Conservation (phyloP, 2,113 vertebrate genomes). For the Candoia aspera region DNA sequence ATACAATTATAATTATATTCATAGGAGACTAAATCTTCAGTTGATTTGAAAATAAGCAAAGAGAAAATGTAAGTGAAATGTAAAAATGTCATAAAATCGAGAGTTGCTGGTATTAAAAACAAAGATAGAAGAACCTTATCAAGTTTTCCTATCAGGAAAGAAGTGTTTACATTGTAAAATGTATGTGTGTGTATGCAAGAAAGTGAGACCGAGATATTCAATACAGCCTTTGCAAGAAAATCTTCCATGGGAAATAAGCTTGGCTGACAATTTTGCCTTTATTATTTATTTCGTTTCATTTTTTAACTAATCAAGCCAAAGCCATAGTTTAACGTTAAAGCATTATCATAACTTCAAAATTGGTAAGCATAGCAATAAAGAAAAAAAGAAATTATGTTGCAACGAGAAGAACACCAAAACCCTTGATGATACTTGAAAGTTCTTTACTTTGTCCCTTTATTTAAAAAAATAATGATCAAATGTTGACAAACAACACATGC, state of each 20-base stretch:
- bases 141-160: background rate
- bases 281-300: background rate
- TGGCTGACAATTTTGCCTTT: background rate
- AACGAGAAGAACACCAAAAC: background rate
- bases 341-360: background rate
- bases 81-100: constrained; percentile 13
- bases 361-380: background rate
- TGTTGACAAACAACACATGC: background rate
- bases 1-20: constrained; percentile 22
- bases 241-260: constrained; percentile 7
- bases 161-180: constrained; percentile 7
- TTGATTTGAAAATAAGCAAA: constrained; percentile 5
- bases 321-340: background rate
- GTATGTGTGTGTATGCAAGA: background rate
- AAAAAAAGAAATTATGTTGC: background rate
- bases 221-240: constrained; percentile 1
- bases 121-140: background rate
- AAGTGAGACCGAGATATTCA: background rate
- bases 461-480: background rate
- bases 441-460: background rate
- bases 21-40: background rate
- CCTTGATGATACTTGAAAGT: background rate
- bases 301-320: background rate
- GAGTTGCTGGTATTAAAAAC: background rate
- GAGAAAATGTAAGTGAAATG: background rate